A percentile compares a stretch with the other conserved stretches of the same genome.
Evolutionary conservation across 2,113 vertebrate genomes (phyloP).

Genomic region (Podiceps cristatus): DNA sequence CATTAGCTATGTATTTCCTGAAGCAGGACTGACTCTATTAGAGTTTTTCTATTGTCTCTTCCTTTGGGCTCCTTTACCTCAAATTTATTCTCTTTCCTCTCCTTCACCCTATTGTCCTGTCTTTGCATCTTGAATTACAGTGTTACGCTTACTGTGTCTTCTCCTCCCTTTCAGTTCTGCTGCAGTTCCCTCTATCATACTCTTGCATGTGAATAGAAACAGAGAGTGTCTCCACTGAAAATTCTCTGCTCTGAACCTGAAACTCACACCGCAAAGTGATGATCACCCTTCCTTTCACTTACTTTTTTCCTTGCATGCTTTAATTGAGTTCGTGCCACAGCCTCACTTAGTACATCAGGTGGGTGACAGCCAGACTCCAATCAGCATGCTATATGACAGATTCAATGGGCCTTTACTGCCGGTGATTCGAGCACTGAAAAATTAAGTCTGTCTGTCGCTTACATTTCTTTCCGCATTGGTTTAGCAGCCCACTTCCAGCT

Average conservation of each 20-base stretch:
- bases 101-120: background rate
- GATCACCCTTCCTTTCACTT: background rate
- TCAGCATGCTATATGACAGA: background rate
- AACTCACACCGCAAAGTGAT: background rate
- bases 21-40: background rate
- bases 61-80: constrained; percentile 18
- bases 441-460: background rate
- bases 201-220: background rate
- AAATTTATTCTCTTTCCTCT: background rate
- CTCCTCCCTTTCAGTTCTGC: background rate
- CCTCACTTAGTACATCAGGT: background rate
- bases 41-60: background rate
- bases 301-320: background rate
- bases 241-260: background rate
- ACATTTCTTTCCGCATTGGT: background rate
- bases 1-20: background rate
- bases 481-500: background rate
- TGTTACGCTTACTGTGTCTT: background rate
- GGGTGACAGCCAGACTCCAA: background rate
- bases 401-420: background rate
- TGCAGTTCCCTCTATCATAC: background rate
- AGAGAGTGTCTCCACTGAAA: background rate
- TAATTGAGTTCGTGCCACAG: background rate
- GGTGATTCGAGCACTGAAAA: background rate
- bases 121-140: background rate